phyloP scores from a whole-genome alignment of 1,140 invertebrate species.

The Oscheius sp. region DNA sequence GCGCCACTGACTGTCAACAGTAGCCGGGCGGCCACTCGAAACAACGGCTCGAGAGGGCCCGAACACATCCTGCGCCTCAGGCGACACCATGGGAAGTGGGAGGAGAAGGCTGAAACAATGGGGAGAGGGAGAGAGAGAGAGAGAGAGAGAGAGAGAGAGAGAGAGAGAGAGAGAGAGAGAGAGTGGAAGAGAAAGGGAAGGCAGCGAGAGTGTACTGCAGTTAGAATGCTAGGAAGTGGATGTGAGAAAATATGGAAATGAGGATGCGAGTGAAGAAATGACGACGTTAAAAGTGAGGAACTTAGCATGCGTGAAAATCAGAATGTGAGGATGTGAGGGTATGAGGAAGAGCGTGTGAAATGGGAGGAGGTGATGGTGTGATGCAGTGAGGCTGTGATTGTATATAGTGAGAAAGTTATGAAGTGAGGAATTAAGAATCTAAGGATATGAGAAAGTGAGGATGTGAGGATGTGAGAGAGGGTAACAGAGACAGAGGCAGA shows the following conservation, averaged over 20 bases:
- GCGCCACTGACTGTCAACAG: conserved; percentile 1
- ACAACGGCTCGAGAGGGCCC: neutral
- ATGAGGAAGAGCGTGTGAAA: neutral
- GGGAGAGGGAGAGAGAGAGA: neutral
- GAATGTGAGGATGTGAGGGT: neutral
- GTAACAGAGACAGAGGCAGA: neutral
- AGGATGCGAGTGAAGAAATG: neutral
- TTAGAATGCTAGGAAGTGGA: too few species aligned
- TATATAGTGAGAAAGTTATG: too few species aligned
- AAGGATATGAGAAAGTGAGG: too few species aligned
- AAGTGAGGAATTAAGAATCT: too few species aligned
- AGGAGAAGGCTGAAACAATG: neutral
- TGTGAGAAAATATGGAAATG: too few species aligned
- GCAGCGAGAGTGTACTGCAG: too few species aligned
- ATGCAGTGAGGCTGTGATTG: too few species aligned
- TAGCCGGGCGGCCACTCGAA: conserved; percentile 2
- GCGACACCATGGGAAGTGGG: neutral
- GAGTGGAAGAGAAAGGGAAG: neutral
- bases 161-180: neutral
- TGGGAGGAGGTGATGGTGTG: neutral
- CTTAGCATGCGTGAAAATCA: neutral
- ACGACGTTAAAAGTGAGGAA: neutral
- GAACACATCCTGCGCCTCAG: neutral
- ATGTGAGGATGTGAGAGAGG: neutral
- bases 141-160: neutral